A percentile compares a stretch with the other conserved stretches of the same genome.
phyloP scores from a whole-genome alignment of 2,888 invertebrate species.

The Oscheius sp. region DNA sequence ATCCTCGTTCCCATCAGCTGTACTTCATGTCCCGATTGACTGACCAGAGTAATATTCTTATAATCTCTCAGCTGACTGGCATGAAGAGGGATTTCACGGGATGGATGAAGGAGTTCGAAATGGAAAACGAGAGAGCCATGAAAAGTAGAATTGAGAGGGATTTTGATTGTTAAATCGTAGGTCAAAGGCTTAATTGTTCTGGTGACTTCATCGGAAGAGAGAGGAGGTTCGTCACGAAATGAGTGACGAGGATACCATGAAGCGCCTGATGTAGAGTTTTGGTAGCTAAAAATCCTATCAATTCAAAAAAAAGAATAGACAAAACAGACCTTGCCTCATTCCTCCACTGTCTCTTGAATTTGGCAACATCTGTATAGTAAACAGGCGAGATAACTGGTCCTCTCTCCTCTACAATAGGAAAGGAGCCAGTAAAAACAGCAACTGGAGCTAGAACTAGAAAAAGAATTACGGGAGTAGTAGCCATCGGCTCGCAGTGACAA shows the following conservation, averaged over 20 bases:
- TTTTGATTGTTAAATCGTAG: slow-evolving; percentile 48
- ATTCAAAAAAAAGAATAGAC: not conserved
- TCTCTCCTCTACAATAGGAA: not conserved
- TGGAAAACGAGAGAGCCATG: slow-evolving; percentile 47
- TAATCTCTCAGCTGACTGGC: slow-evolving; percentile 42
- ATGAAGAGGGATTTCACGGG: slow-evolving; percentile 44
- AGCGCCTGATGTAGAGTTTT: not conserved
- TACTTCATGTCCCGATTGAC: slow-evolving; percentile 38
- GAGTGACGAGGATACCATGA: not conserved
- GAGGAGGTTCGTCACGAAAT: slow-evolving; percentile 6
- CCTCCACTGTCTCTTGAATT: not conserved
- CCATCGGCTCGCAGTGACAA: slow-evolving; percentile 25
- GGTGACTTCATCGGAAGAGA: slow-evolving; percentile 3
- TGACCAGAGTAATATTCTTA: slow-evolving; percentile 49
- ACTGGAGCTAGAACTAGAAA: not conserved
- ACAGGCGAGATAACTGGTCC: not conserved
- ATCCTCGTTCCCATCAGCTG: slow-evolving; percentile 44
- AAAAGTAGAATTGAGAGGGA: slow-evolving; percentile 47
- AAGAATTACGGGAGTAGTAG: slow-evolving; percentile 9
- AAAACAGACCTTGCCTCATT: not conserved
- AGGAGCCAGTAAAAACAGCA: not conserved
- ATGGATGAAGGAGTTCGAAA: slow-evolving; percentile 35
- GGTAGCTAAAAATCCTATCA: no score
- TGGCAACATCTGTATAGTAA: slow-evolving; percentile 11
- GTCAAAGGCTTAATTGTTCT: slow-evolving; percentile 33